A percentile compares a stretch with the other conserved stretches of the same genome.
phyloP scores from a whole-genome alignment of 2,888 invertebrate species.

The Erebia epiphron region DNA sequence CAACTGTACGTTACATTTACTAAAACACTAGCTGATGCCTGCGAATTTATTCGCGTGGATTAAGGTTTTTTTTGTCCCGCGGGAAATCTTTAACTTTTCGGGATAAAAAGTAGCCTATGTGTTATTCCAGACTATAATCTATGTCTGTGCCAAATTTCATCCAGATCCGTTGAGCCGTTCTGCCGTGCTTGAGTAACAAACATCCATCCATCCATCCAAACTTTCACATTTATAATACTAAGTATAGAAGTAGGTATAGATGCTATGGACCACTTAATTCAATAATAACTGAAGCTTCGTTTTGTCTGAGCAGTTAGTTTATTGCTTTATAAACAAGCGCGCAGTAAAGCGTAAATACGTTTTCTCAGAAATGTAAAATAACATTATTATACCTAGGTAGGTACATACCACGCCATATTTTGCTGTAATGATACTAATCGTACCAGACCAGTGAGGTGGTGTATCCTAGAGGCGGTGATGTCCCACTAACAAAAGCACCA shows the following conservation, averaged over 20 bases:
- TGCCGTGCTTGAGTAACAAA: too few relatives aligned
- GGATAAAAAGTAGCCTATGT: too few relatives aligned
- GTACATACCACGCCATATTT: slow-evolving; percentile 4
- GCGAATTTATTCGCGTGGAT: too few relatives aligned
- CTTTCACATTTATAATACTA: too few relatives aligned
- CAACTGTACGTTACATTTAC: background rate
- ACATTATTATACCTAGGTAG: background rate
- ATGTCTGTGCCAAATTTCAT: too few relatives aligned
- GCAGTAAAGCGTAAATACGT: slow-evolving; percentile 5
- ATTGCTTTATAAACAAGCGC: slow-evolving; percentile 10
- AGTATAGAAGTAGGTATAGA: too few relatives aligned
- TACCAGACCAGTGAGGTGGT: background rate
- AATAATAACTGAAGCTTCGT: slow-evolving; percentile 33
- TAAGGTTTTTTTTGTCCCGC: too few relatives aligned
- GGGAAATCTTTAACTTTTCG: too few relatives aligned
- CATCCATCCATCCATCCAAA: too few relatives aligned
- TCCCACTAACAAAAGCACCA: background rate
- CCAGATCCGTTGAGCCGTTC: too few relatives aligned
- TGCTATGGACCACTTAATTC: slow-evolving; percentile 17
- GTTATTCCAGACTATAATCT: too few relatives aligned
- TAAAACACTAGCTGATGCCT: too few relatives aligned
- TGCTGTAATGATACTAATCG: background rate
- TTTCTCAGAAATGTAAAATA: slow-evolving; percentile 6
- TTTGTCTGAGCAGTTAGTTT: slow-evolving; percentile 1
- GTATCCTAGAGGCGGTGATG: background rate